Conservation (phyloP, 2,113 vertebrate genomes). For the Xenopus tropicalis region UCB_Xtro_10.0 CM004446.2:15349501-15350000, state of each 20-base stretch:
- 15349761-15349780: constrained; percentile 46
- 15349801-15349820: constrained; percentile 80
- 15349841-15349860: constrained; percentile 89
- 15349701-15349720: background rate
- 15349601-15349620: constrained; percentile 74
- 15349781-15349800: constrained; percentile 84
- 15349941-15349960: background rate
- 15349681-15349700: constrained; percentile 88
- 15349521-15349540: too few species aligned
- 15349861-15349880: constrained; percentile 86
- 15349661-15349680: constrained; percentile 76
- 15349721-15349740: too few species aligned
- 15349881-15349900: constrained; percentile 96
- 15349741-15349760: too few species aligned
- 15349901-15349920: constrained; percentile 98
- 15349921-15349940: constrained; percentile 93
- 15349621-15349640: constrained; percentile 84
- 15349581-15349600: constrained; percentile 85
- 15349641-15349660: constrained; percentile 82
- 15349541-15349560: too few species aligned
- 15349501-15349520: constrained; percentile 33
- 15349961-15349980: background rate
- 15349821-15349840: constrained; percentile 86
- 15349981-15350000: too few species aligned
- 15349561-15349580: background rate